Conservation (phyloP, 2,888 invertebrate genomes). For the Melieria omissa region DNA sequence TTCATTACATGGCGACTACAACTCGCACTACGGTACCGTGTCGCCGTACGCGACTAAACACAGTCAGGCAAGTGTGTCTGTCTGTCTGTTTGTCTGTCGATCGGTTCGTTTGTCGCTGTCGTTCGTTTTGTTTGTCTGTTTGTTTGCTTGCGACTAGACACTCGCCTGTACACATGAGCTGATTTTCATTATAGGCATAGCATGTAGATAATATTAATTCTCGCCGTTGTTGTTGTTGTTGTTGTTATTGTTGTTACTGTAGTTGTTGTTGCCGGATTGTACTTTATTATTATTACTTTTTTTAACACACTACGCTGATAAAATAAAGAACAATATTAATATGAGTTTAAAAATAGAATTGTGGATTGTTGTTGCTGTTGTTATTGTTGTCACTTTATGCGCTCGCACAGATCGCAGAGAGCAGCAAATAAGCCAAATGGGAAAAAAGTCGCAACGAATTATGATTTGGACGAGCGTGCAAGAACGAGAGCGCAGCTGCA, state of each 20-base stretch:
- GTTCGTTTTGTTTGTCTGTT: slow-evolving; percentile 2
- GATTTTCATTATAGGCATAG: slow-evolving; percentile 13
- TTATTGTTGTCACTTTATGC: neutral
- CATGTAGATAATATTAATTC: slow-evolving; percentile 34
- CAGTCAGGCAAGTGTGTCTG: neutral
- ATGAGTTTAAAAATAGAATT: slow-evolving; percentile 62
- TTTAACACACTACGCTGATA: slow-evolving; percentile 51
- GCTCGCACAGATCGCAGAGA: too few relatives aligned
- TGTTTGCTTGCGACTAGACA: slow-evolving; percentile 9
- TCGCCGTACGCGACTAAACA: too few relatives aligned
- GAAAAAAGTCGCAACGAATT: too few relatives aligned
- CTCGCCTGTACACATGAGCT: slow-evolving; percentile 22
- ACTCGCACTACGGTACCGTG: too few relatives aligned
- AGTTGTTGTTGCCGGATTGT: slow-evolving; percentile 18
- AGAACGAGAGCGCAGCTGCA: too few relatives aligned
- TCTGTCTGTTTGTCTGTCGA: neutral
- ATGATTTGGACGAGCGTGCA: too few relatives aligned
- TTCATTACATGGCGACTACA: too few relatives aligned
- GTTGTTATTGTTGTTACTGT: slow-evolving; percentile 17
- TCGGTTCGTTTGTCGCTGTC: neutral
- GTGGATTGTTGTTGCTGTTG: slow-evolving; percentile 31
- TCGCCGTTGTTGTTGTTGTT: slow-evolving; percentile 12
- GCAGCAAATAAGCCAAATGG: too few relatives aligned
- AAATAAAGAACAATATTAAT: slow-evolving; percentile 63
- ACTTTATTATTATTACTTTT: slow-evolving; percentile 26